Percentiles rank a stretch among this genome's conserved stretches.
Conservation (phyloP, 1,140 invertebrate genomes). For the Heliconius melpomene region DNA sequence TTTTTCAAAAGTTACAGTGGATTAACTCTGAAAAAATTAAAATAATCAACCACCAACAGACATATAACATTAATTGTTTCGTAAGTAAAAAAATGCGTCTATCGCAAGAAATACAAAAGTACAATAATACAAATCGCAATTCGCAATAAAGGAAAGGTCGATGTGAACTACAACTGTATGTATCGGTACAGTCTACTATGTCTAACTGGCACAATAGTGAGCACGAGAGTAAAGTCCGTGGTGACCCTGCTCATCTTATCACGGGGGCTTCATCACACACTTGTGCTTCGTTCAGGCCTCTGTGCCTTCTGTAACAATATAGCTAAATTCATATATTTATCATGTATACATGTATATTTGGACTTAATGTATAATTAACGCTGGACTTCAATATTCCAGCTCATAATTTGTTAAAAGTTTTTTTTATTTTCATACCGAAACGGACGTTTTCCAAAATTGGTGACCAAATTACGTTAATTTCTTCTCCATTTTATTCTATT, state of each 20-base stretch:
- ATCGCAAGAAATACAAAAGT: constrained; percentile 21
- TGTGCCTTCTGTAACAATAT: constrained; percentile 59
- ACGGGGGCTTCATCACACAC: constrained; percentile 49
- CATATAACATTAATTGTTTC: background rate
- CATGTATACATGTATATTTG: no score
- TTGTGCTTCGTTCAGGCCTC: constrained; percentile 56
- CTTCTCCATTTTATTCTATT: no score
- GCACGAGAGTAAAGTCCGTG: constrained; percentile 69
- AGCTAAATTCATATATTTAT: background rate
- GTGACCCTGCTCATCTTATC: constrained; percentile 73
- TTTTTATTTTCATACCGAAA: no score
- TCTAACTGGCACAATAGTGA: constrained; percentile 77
- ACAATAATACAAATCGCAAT: background rate
- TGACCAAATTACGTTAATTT: no score
- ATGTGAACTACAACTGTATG: constrained; percentile 1
- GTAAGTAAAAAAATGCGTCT: background rate
- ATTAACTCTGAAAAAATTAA: no score
- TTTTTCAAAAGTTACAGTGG: no score
- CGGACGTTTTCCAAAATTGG: no score
- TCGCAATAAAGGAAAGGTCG: background rate
- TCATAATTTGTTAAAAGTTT: no score
- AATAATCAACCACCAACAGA: no score
- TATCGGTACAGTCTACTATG: constrained; percentile 59
- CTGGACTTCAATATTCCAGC: no score
- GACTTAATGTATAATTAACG: no score